Percentiles rank a stretch among this genome's conserved stretches.
phyloP scores from a whole-genome alignment of 2,888 invertebrate species.

The Scaptomyza flava region DNA sequence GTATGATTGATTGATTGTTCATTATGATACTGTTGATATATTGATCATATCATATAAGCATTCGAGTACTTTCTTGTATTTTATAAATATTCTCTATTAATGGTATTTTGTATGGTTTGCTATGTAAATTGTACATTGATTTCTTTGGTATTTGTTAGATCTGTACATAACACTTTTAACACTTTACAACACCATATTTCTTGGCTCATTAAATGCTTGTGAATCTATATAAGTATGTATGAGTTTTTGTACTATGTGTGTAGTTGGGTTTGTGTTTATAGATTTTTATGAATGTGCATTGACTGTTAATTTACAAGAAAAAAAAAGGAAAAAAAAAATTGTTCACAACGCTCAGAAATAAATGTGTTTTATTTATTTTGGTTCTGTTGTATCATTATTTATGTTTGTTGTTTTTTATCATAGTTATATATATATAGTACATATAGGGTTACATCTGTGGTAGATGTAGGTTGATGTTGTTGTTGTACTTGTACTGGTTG shows the following conservation, averaged over 20 bases:
- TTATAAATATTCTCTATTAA: not conserved
- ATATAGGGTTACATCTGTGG: conserved; percentile 57
- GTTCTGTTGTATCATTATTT: conserved; percentile 30
- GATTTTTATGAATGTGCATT: conserved; percentile 18
- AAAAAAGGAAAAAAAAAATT: conserved; percentile 17
- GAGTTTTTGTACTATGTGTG: conserved; percentile 23
- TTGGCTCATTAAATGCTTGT: conserved; percentile 58
- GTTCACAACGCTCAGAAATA: conserved; percentile 64
- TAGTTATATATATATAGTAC: conserved; percentile 27
- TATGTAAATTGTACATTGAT: conserved; percentile 49
- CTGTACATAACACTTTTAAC: conserved; percentile 66
- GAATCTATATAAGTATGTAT: conserved; percentile 34
- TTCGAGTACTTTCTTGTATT: conserved; percentile 26
- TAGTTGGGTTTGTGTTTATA: conserved; percentile 17
- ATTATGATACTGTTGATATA: conserved; percentile 29
- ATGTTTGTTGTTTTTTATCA: conserved; percentile 1
- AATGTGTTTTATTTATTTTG: conserved; percentile 32
- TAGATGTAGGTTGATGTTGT: conserved; percentile 60
- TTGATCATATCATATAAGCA: conserved; percentile 25
- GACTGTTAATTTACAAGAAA: conserved; percentile 41
- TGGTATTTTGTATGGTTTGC: conserved; percentile 23
- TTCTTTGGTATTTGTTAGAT: conserved; percentile 45
- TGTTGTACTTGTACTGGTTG: conserved; percentile 55
- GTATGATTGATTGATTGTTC: conserved; percentile 25
- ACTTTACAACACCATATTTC: conserved; percentile 67